phyloP scores from a whole-genome alignment of 2,113 vertebrate genomes.

The Neogobius melanostomus region DNA sequence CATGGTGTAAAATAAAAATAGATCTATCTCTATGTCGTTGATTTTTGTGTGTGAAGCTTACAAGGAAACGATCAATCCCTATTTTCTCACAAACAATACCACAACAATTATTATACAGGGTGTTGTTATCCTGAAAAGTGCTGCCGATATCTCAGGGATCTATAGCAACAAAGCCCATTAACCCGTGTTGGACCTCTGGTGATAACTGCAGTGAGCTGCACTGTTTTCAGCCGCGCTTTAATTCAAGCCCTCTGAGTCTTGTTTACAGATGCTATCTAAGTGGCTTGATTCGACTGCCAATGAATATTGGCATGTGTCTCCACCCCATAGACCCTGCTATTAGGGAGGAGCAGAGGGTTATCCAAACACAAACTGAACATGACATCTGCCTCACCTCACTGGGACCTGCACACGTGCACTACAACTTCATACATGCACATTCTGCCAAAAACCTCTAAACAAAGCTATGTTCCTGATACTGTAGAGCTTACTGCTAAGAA shows the following conservation, averaged over 20 bases:
- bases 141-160: constrained; percentile 55
- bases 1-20: neutral
- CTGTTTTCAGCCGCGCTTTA: constrained; percentile 62
- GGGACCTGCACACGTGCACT: constrained; percentile 16
- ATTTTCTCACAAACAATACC: constrained; percentile 11
- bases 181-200: constrained; percentile 63
- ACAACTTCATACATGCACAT: neutral
- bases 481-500: constrained; percentile 17
- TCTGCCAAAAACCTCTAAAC: constrained; percentile 2
- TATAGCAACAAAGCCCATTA: constrained; percentile 66
- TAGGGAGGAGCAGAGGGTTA: constrained; percentile 77
- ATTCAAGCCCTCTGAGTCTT: constrained; percentile 71
- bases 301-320: constrained; percentile 81
- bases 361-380: constrained; percentile 83
- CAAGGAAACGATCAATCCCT: neutral
- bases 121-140: constrained; percentile 27
- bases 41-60: neutral
- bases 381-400: constrained; percentile 71
- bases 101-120: constrained; percentile 14
- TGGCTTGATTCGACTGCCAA: constrained; percentile 81
- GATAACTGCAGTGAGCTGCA: constrained; percentile 69
- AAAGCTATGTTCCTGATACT: constrained; percentile 9
- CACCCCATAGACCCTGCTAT: constrained; percentile 78
- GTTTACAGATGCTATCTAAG: constrained; percentile 76
- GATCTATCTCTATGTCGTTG: neutral